Evolutionary conservation across 2,113 vertebrate species (phyloP), one percentile per base, ranked within the genome.

Genomic region (Ciconia boyciana): DNA sequence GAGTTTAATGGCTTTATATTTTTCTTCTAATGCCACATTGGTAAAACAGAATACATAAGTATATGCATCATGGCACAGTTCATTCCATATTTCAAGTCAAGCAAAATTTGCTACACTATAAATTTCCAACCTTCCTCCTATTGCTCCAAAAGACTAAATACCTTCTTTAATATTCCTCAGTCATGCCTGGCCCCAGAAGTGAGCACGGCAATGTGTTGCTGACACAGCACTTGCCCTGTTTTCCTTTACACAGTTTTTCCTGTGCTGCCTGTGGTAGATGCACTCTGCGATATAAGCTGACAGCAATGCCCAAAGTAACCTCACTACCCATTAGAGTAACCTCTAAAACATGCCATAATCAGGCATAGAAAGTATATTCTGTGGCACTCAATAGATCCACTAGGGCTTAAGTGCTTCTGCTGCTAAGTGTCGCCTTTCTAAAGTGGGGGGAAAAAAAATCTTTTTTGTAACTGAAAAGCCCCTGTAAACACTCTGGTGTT

Each of bases 371-470:
- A 84, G 66, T 70, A 32, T 87, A 64, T 77, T 81, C 55, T 78
- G 54, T 64, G 60, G 36, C 69, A 55, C 55, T 95, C 68, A 78
- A 41, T 71, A 71, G 76, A 90, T 55, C 36, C 65, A 77, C 77
- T 72, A 93, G 92, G 46, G 49, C 55, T 92, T 94, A 87, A 96
- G 92, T 96, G 92, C 57, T 87, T 86, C 51, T 91, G 19, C 48
- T 86, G 57, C 25, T 83, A 96, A 91, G 15, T n/a, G 66, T 61
- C 76, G 36, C n/a, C 43, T 93, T 87, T 86, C n/a, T 83, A 43
- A 58, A 48, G 55, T 34, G 48, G 31, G 88, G 74, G 48, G 26
- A 83, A 74, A 51, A 86, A 74, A 51, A 48, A 44, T 65, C 4
- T 18, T 15, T 36, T 85, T 57, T 68, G 36, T 11, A 68, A 22